Base-by-base conservation (phyloP, 2,888 invertebrate genomes). In the Bellardia bayeri region DNA sequence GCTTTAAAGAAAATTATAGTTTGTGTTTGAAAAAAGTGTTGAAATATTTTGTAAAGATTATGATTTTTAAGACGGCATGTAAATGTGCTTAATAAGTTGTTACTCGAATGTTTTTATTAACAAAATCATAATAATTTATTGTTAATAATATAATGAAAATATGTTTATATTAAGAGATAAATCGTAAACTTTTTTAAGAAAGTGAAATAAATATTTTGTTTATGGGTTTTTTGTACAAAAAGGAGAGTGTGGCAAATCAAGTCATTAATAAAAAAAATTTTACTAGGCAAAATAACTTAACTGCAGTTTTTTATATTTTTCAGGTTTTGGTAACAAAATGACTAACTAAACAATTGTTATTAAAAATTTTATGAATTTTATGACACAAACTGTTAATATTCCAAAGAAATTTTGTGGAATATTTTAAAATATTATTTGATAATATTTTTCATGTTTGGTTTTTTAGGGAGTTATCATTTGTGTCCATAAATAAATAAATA, bases 31-130 rank as follows among this genome's bases (percentile, higher is more conserved):
- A 74, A 71, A 84, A 78, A 82, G 87, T 87, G 87, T 87, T 82
- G 87, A 87, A 87, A 85, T 85, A 45, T 79, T 87, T 82, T 82
- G 42, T 78, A 61, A 69, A 68, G 87, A 82, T 87, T 79, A 66
- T 75, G 37, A 75, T 79, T 74, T 56, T 58, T 8, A n/a, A 74
- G 79, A 42, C 81, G 56, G 42, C 81, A 71, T 81, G 76, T 76
- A 81, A 83, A 83, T 84, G 51, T 69, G 68, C 68, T 85, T 84
- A 81, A 69, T 69, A 80, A 86, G 72, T 72, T 74, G 79, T 58
- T 82, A 75, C 61, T 14, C 11, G 45, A 75, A 71, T 64, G 56
- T 74, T 82, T 72, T 72, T 80, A 71, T 74, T 74, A 74, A 64
- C 13, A 54, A 74, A 82, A 74, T 72, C 56, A 68, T 58, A 49